Base-by-base conservation (phyloP, 1,140 invertebrate species). In the Drosophila subobscura region DNA sequence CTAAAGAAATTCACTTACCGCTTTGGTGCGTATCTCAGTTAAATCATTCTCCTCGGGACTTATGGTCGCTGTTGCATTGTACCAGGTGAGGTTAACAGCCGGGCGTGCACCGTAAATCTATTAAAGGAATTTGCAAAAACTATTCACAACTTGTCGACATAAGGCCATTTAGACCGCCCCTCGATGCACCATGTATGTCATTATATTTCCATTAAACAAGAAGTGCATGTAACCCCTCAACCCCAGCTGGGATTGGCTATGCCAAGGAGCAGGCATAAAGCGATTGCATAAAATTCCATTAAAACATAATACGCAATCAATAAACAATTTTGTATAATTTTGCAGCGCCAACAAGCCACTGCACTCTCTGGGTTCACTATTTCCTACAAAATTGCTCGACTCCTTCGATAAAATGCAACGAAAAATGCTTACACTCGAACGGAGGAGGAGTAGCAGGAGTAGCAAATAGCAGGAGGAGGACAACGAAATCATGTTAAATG, bases 51-150 rank as follows among this genome's bases (percentile, higher is more conserved):
- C 84, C 40, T 93, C 92, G 3, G 93, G 91, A 22, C 91, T 90
- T 23, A 96, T 93, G 10, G 93, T 88, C n/a, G 93, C 83, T 0
- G 96, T 95, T 7, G 94, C 94, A 83, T 97, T 97, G 92, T 94
- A 96, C 97, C 97, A 98, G 33, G 95, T 95, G 44, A 97, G 93
- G 76, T 94, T 95, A 2, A 97, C 97, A 0, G 96, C 94, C 1
- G 97, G 97, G 44, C 95, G 93, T 1, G 96, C 96, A 0, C 96
- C 96, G 40, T 93, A 93, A 1, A 96, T 94, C 59, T 91, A 37
- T 53, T 6, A 20, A 33, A 12, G 23, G 1, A 59, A 20, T 20
- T 25, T 5, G 4, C 16, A 25, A 23, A 16, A 29, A 41, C 44
- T 29, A 14, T n/a, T 23, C 47, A 70, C 53, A 64, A 56, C 53